phyloP scores from a whole-genome alignment of 2,888 invertebrate genomes.

The Diplazon laetatorius region DNA sequence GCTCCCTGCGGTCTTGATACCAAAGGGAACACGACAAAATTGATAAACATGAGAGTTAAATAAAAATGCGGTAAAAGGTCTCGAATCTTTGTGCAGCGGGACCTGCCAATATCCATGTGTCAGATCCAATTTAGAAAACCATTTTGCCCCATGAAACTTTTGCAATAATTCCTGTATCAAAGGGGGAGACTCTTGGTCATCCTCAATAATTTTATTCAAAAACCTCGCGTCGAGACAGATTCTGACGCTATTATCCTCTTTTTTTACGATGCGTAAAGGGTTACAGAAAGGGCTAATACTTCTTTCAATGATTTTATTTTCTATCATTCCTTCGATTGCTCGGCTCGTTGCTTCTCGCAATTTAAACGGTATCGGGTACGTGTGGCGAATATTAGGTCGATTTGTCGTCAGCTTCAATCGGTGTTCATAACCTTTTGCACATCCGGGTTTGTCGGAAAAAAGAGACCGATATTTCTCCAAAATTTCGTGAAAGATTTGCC shows the following conservation, averaged over 20 bases:
- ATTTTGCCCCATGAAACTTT: constrained; percentile 11
- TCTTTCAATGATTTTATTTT: constrained; percentile 23
- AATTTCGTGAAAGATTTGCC: not conserved
- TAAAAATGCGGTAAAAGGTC: constrained; percentile 66
- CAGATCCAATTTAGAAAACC: not conserved
- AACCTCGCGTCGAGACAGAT: constrained; percentile 11
- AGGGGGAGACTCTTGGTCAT: constrained; percentile 38
- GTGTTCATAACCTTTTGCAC: constrained; percentile 13
- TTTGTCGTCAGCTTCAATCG: not conserved
- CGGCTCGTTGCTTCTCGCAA: constrained; percentile 15
- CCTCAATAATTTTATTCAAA: constrained; percentile 21
- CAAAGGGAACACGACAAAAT: too few relatives aligned
- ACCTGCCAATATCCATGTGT: not conserved
- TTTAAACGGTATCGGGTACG: constrained; percentile 8
- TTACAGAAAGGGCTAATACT: constrained; percentile 35
- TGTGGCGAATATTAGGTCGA: not conserved
- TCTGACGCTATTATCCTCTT: not conserved
- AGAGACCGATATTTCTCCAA: constrained; percentile 40
- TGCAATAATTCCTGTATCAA: constrained; percentile 11
- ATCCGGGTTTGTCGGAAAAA: constrained; percentile 65
- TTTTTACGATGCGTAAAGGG: constrained; percentile 21
- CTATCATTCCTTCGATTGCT: constrained; percentile 31
- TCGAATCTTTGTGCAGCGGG: constrained; percentile 33
- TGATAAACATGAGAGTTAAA: constrained; percentile 1
- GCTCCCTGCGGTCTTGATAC: too few relatives aligned